Base-by-base conservation (phyloP, 2,888 invertebrate genomes). In the Lissonota sp. region DNA sequence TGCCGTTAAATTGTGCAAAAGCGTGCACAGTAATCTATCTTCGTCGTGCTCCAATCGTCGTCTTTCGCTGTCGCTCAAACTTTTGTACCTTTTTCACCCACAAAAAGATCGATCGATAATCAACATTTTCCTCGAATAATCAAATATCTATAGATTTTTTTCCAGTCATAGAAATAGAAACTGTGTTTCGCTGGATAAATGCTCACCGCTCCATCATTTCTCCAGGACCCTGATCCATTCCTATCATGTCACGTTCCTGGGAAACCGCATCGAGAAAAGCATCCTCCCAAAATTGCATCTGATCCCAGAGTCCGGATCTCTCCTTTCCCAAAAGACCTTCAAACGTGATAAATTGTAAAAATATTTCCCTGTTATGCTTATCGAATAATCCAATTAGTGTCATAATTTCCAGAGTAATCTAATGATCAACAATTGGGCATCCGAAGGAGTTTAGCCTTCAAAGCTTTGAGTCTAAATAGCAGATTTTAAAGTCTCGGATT, bases 231-330 rank as follows among this genome's bases (percentile, higher is more conserved):
- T 99, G 99, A 94, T 99, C 99, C 99, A 99, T 99, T 72, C 99
- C 99, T 86, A 99, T 97, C 95, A 99, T 98, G 90, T 99, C 99
- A 26, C 99, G 94, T 92, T 99, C 99, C 92, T 99, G 99, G 57
- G 96, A 96, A 1, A 99, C 99, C 0, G 99, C 99, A 93, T 99
- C 99, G 74, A 99, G 94, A 91, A 99, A 99, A 0, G 98, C 97
- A 92, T 99, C 99, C 92, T 99, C 99, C 99, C 99, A 99, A 93
- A 99, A 99, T 90, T 98, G 98, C 97, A 98, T 98, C 94, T 99
- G 98, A 93, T 99, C 99, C 99, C 99, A 99, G 42, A 99, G 93
- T 74, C 95, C 95, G 1, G 97, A 96, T 85, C 98, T 93, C 84
- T 98, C 97, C 92, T 98, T 98, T 46, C 95, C 93, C 75, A 94